A percentile compares a stretch with the other conserved stretches of the same genome.
Evolutionary conservation across 2,113 vertebrate species (phyloP).

Genomic region (Hippocampus zosterae): DNA sequence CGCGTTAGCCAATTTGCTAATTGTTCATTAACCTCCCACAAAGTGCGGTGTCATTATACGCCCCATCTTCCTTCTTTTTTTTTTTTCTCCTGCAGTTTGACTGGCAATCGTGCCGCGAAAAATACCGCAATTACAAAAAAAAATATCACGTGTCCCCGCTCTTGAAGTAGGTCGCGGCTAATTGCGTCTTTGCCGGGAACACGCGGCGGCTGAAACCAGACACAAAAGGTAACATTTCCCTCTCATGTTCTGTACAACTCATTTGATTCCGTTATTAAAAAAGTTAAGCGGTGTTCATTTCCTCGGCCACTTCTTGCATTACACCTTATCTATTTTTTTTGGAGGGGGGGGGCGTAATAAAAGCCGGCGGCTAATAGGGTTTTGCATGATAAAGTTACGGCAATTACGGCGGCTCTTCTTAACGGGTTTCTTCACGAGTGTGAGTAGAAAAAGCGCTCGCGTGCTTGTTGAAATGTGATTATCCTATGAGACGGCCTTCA

Average conservation of each 20-base stretch:
- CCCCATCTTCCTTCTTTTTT: slow-evolving; percentile 22
- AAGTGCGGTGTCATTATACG: slow-evolving; percentile 32
- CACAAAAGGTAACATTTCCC: background rate
- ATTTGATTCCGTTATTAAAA: slow-evolving; percentile 4
- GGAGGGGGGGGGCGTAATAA: background rate
- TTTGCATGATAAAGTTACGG: slow-evolving; percentile 5
- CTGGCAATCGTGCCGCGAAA: slow-evolving; percentile 23
- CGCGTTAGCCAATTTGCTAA: slow-evolving; percentile 31
- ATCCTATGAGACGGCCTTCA: background rate
- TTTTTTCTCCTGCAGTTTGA: slow-evolving; percentile 36
- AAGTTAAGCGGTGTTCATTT: slow-evolving; percentile 9
- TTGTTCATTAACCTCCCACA: slow-evolving; percentile 47
- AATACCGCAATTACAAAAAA: slow-evolving; percentile 55
- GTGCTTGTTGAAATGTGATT: background rate
- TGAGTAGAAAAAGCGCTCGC: background rate
- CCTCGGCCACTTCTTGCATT: slow-evolving; percentile 1
- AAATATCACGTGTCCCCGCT: slow-evolving; percentile 43
- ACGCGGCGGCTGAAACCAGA: slow-evolving; percentile 36
- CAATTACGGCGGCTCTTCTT: slow-evolving; percentile 6
- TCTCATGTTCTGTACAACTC: background rate
- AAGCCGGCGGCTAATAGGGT: background rate
- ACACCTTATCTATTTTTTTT: background rate
- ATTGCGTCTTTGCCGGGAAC: slow-evolving; percentile 48
- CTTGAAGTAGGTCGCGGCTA: slow-evolving; percentile 57
- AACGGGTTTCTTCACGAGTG: slow-evolving; percentile 1